phyloP scores from a whole-genome alignment of 1,140 invertebrate species.

The Zaprionus ornatus region DNA sequence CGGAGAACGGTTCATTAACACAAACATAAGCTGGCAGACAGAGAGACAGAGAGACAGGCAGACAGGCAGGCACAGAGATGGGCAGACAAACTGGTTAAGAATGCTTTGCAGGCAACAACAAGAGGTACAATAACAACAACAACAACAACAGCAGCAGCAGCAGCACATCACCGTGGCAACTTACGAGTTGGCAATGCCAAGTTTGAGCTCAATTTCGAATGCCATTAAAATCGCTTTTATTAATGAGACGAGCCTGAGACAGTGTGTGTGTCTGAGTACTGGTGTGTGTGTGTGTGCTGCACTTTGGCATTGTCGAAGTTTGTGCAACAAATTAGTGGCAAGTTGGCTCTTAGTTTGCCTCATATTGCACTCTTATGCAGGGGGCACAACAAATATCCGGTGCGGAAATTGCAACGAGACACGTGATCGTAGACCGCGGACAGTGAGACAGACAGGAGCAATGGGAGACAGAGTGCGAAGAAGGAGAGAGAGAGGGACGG shows the following conservation, averaged over 20 bases:
- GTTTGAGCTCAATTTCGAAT: conserved; percentile 44
- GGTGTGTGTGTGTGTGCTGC: conserved; percentile 19
- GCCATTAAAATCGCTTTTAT: conserved; percentile 63
- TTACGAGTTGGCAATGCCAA: conserved; percentile 24
- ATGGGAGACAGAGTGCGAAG: not conserved
- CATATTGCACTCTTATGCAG: conserved; percentile 26
- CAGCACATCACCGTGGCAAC: conserved; percentile 25
- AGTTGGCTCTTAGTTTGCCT: conserved; percentile 59
- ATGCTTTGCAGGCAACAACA: conserved; percentile 18
- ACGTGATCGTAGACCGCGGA: conserved; percentile 58
- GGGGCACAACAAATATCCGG: conserved; percentile 66
- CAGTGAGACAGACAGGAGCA: not conserved
- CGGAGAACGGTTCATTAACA: conserved; percentile 73
- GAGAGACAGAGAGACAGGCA: not conserved
- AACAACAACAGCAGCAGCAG: not conserved
- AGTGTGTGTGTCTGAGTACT: conserved; percentile 8
- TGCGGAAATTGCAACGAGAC: conserved; percentile 77
- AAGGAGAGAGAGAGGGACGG: not conserved
- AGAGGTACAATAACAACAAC: too few species aligned
- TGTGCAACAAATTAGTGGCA: conserved; percentile 75
- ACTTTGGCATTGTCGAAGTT: conserved; percentile 52
- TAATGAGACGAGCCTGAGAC: conserved; percentile 34
- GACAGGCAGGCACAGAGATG: not conserved
- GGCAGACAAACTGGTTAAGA: conserved; percentile 12
- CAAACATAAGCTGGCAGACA: conserved; percentile 75